Evolutionary conservation across 2,888 invertebrate genomes (phyloP), one percentile per base, ranked within the genome.

Genomic region (Apotomis turbidana): DNA sequence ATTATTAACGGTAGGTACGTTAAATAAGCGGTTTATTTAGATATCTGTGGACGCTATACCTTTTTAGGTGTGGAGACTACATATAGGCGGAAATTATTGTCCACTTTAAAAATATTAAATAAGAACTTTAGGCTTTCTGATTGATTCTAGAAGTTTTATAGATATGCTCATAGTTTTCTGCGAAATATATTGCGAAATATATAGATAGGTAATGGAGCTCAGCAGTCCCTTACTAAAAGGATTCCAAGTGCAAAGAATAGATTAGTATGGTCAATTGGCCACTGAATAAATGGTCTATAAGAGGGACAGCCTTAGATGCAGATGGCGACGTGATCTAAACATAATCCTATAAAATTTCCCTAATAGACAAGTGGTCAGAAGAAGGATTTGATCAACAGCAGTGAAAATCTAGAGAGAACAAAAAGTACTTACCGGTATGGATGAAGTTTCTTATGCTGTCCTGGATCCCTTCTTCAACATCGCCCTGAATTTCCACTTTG

Each of bases 371-470:
- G 27, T 27, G 27, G 27, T 27, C 27, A 27, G 27, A 27, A 27
- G 27, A 27, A 1, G 27, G 27, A 27, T 27, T 27, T 27, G 27
- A 27, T 0, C 27, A 27, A 27, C 27, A 27, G 27, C 2, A 2
- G 27, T 27, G 27, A 27, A 27, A 27, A 27, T 27, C 27, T 27
- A 27, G 27, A 27, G 27, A 38, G 9, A 9, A 38, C 13, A 60
- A 15, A 0, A 41, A 59, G 4, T 4, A 87, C 92, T 89, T 73
- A 93, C 93, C 93, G 78, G 89, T 89, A 82, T 91, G 90, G 79
- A 93, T 80, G 72, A 90, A 83, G 83, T 89, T 86, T 81, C 85
- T 87, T 81, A 93, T 89, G 84, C 86, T 90, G 78, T 87, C 86
- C 83, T 90, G 91, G 83, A 91, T 83, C 41, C 83, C 82, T 27